Percentiles rank a stretch among this genome's conserved stretches.
Evolutionary conservation across 2,797 vertebrate species (phyloP).

Genomic region (Xyrichtys novacula): DNA sequence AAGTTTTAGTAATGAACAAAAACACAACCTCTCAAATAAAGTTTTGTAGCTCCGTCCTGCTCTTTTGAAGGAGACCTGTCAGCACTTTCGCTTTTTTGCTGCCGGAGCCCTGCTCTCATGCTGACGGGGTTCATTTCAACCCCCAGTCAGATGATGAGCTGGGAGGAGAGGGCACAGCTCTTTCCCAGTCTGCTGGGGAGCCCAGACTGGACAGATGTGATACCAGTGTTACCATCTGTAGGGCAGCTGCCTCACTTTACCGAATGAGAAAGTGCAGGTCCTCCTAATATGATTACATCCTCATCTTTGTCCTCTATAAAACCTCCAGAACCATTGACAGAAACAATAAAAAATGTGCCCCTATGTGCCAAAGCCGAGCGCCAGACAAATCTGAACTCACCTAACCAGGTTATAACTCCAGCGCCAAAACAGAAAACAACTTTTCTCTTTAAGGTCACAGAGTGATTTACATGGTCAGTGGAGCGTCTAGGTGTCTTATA

Average conservation of each 20-base stretch:
- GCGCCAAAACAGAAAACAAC: too few species aligned
- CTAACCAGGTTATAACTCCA: too few species aligned
- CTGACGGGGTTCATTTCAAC: neutral
- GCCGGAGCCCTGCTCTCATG: neutral
- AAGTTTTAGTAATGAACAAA: too few species aligned
- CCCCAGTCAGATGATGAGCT: neutral
- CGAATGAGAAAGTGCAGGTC: neutral
- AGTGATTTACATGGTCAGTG: too few species aligned
- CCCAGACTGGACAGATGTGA: neutral
- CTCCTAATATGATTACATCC: neutral
- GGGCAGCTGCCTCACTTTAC: neutral
- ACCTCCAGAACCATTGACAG: neutral
- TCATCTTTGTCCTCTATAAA: neutral
- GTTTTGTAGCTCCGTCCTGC: neutral
- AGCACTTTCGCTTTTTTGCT: neutral
- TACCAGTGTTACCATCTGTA: neutral
- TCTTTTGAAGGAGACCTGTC: neutral
- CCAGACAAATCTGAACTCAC: too few species aligned
- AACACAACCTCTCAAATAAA: neutral
- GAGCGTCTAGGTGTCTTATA: neutral
- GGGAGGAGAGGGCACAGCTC: neutral
- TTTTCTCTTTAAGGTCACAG: too few species aligned
- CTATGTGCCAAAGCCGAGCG: neutral
- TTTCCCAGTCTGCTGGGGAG: neutral
- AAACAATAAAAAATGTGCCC: neutral